Evolutionary conservation across 1,140 invertebrate genomes (phyloP).

Genomic region (Dermatophagoides farinae): DNA sequence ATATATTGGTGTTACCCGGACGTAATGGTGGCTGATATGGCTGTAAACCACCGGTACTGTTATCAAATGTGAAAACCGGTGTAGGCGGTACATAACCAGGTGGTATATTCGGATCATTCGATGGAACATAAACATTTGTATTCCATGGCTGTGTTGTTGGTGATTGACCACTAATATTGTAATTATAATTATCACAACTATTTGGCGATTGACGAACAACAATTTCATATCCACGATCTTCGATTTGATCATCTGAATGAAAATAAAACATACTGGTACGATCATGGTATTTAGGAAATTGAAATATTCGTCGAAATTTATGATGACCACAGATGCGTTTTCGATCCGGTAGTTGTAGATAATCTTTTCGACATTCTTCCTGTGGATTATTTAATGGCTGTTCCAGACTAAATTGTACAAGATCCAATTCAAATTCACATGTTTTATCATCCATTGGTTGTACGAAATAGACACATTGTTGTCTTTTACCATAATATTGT

Average conservation of each 20-base stretch:
- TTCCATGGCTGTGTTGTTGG: background rate
- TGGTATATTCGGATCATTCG: background rate
- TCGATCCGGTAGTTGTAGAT: constrained; percentile 17
- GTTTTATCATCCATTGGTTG: background rate
- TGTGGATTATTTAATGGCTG: background rate
- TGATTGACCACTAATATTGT: constrained; percentile 13
- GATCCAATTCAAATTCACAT: constrained; percentile 18
- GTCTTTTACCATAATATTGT: background rate
- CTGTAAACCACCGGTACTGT: background rate
- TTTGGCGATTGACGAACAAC: constrained; percentile 16
- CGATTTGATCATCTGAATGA: constrained; percentile 15
- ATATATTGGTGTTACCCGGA: background rate
- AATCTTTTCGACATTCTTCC: constrained; percentile 17
- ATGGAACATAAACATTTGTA: background rate
- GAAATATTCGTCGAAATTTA: constrained; percentile 5
- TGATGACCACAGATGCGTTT: constrained; percentile 16
- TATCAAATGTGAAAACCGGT: background rate
- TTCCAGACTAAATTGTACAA: constrained; percentile 19
- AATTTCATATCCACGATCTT: constrained; percentile 18
- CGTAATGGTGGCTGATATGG: background rate
- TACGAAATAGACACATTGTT: constrained; percentile 13
- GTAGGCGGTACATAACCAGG: background rate
- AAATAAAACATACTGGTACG: constrained; percentile 16
- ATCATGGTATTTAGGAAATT: constrained; percentile 16
- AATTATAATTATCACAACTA: constrained; percentile 11